These are phyloP conservation scores for Campoletis sonorensis DNA, from an alignment of 1,140 invertebrate species.

Conservation along the genomic window DNA sequence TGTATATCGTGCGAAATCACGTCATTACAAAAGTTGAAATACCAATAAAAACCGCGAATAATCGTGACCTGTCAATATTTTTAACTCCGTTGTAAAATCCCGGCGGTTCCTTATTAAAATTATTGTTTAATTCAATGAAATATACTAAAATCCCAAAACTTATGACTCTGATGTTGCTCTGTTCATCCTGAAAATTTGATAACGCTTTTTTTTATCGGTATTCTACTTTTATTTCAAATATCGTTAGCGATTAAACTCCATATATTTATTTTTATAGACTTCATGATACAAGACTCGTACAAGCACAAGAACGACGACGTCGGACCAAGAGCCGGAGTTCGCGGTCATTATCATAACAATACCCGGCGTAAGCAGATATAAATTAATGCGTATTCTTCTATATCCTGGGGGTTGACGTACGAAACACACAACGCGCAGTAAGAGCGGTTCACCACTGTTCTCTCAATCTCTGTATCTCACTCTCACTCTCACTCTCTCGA, in stretches of 20 bases:
- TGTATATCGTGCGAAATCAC: too few species aligned
- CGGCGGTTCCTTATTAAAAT: too few species aligned
- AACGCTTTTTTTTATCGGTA: not conserved
- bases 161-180: too few species aligned
- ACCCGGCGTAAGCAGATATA: slow-evolving; percentile 71
- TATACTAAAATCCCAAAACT: too few species aligned
- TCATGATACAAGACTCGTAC: slow-evolving; percentile 40
- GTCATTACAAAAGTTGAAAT: too few species aligned
- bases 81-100: too few species aligned
- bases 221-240: not conserved
- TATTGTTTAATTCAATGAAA: too few species aligned
- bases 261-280: not conserved
- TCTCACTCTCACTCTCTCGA: slow-evolving; percentile 1
- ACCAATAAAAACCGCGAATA: too few species aligned
- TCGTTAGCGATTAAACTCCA: too few species aligned
- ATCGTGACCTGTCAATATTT: too few species aligned
- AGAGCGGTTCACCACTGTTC: slow-evolving; percentile 28
- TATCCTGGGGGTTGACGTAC: slow-evolving; percentile 67
- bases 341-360: slow-evolving; percentile 74
- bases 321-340: slow-evolving; percentile 40
- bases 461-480: slow-evolving; percentile 9
- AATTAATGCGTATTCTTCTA: slow-evolving; percentile 76
- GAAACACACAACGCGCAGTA: slow-evolving; percentile 44
- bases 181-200: not conserved
- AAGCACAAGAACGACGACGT: slow-evolving; percentile 48